Percentiles rank a stretch among this genome's conserved stretches.
Conservation (phyloP, 1,140 invertebrate species). For the Gonioctena quinquepunctata region DNA sequence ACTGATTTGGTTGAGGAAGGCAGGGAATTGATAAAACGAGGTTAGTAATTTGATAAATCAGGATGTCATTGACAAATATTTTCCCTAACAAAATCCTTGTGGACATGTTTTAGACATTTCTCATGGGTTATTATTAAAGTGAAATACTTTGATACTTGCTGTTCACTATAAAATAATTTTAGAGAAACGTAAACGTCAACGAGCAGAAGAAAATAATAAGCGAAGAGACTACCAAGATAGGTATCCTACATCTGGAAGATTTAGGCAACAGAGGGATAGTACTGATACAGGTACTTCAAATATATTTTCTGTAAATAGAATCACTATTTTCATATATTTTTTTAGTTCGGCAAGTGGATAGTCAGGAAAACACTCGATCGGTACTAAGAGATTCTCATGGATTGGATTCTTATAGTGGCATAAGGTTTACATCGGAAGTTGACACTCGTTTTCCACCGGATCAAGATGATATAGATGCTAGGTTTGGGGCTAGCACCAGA, state of each 20-base stretch:
- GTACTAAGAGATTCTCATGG: constrained; percentile 55
- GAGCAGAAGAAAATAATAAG: constrained; percentile 76
- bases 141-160: too few species aligned
- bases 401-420: constrained; percentile 64
- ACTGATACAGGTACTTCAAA: constrained; percentile 59
- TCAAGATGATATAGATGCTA: constrained; percentile 62
- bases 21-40: constrained; percentile 83
- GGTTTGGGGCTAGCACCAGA: constrained; percentile 64
- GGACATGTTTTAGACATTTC: too few species aligned
- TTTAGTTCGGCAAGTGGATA: constrained; percentile 36
- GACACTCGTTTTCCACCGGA: constrained; percentile 59
- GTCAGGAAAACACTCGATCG: constrained; percentile 32
- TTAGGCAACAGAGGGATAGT: constrained; percentile 60
- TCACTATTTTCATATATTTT: constrained; percentile 1
- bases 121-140: too few species aligned
- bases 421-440: constrained; percentile 58
- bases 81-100: not conserved
- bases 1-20: constrained; percentile 93
- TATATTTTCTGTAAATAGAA: not conserved
- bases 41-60: constrained; percentile 58
- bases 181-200: constrained; percentile 81
- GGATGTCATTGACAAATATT: not conserved
- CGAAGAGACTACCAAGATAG: constrained; percentile 73
- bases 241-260: constrained; percentile 61
- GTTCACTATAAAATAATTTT: too few species aligned